Conservation (phyloP, 1,140 invertebrate genomes). For the Notospermus geniculatus region DNA sequence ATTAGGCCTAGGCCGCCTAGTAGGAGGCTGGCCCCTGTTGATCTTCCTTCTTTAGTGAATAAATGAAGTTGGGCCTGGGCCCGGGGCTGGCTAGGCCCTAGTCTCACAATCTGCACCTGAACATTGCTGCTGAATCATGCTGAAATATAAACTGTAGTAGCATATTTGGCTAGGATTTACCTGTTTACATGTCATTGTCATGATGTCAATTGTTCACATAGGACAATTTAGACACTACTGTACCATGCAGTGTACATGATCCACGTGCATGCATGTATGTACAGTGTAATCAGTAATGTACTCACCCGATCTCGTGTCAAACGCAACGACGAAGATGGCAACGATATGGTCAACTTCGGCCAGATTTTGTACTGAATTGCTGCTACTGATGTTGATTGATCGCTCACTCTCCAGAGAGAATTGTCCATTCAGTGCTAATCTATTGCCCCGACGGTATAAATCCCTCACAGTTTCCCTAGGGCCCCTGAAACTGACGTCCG, state of each 20-base stretch:
- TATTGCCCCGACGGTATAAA: neutral
- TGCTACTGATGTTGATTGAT: slow-evolving; percentile 32
- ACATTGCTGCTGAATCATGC: no score
- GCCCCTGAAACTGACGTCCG: neutral
- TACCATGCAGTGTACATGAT: neutral
- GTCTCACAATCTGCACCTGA: no score
- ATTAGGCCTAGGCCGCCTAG: no score
- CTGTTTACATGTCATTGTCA: no score
- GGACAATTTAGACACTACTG: neutral
- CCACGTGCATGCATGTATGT: neutral
- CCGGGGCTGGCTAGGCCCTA: no score
- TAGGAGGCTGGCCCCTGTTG: no score
- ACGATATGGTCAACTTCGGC: slow-evolving; percentile 44
- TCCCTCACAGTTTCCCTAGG: neutral
- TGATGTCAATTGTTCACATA: no score
- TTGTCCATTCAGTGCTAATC: neutral
- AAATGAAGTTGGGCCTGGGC: no score
- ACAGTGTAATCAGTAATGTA: neutral
- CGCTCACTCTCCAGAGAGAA: neutral
- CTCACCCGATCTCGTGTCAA: slow-evolving; percentile 56
- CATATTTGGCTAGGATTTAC: no score
- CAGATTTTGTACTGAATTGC: slow-evolving; percentile 24
- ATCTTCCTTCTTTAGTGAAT: no score
- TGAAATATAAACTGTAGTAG: no score
- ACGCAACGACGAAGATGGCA: slow-evolving; percentile 57